phyloP scores from a whole-genome alignment of 92 coral and sea anemone genomes.

The Palythoa grandis region DNA sequence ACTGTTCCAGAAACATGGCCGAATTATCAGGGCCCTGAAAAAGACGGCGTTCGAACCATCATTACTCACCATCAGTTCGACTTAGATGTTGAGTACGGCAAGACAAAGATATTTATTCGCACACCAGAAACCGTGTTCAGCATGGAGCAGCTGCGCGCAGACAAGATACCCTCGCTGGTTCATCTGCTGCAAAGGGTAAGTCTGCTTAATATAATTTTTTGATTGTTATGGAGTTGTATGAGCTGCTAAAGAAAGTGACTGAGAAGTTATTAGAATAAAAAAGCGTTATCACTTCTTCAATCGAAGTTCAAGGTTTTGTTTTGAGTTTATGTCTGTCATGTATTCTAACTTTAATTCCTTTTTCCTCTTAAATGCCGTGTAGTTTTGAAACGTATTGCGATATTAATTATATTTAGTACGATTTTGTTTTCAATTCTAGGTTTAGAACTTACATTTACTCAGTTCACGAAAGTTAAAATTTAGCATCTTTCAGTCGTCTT shows the following conservation, averaged over 20 bases:
- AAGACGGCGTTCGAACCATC: constrained; percentile 73
- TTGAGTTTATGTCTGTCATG: too few species aligned
- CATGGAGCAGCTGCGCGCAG: constrained; percentile 77
- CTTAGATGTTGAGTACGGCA: constrained; percentile 86
- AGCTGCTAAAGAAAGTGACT: neutral
- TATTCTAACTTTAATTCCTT: neutral
- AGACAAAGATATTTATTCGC: constrained; percentile 89
- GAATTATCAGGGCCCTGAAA: constrained; percentile 71
- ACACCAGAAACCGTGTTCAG: constrained; percentile 91
- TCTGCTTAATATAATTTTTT: neutral
- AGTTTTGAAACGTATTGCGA: neutral
- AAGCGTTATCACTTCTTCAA: too few species aligned
- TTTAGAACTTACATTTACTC: too few species aligned
- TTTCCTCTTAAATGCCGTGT: neutral
- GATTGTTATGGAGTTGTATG: too few species aligned
- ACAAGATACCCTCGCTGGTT: constrained; percentile 76
- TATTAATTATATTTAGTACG: too few species aligned
- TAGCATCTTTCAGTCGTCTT: neutral
- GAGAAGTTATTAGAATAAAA: neutral
- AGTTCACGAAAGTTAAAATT: too few species aligned
- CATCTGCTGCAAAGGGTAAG: constrained; percentile 85
- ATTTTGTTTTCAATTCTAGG: too few species aligned
- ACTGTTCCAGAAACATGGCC: constrained; percentile 87
- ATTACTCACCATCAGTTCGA: constrained; percentile 64
- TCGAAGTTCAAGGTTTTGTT: too few species aligned